Conservation (phyloP, 2,888 invertebrate genomes). For the Alcis repandata region DNA sequence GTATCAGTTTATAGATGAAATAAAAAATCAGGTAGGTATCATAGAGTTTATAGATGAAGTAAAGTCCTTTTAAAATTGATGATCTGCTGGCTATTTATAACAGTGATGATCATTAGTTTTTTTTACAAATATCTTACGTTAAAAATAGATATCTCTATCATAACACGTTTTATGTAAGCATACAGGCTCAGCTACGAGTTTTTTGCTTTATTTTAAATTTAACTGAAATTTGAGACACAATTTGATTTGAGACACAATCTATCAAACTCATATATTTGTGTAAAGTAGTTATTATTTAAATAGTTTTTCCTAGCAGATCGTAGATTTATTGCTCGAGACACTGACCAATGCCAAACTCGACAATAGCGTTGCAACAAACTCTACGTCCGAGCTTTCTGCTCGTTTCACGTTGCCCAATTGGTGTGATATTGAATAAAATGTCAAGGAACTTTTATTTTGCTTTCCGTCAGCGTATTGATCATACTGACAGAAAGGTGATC, state of each 20-base stretch:
- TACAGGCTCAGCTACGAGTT: no score
- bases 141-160: no score
- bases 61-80: no score
- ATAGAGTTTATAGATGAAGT: no score
- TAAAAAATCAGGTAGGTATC: no score
- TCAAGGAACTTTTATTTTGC: constrained; percentile 9
- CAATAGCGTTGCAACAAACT: neutral
- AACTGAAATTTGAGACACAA: neutral
- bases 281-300: neutral
- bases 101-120: no score
- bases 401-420: neutral
- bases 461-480: neutral
- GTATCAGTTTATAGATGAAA: no score
- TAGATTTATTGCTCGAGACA: neutral
- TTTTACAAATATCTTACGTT: no score
- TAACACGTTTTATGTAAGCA: no score
- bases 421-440: constrained; percentile 6
- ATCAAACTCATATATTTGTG: neutral
- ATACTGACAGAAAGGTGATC: neutral
- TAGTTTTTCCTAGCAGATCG: neutral
- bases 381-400: neutral
- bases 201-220: no score
- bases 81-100: no score
- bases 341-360: neutral
- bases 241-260: neutral